Conservation (phyloP, 1,140 invertebrate genomes). For the Tetraneura akinire region DNA sequence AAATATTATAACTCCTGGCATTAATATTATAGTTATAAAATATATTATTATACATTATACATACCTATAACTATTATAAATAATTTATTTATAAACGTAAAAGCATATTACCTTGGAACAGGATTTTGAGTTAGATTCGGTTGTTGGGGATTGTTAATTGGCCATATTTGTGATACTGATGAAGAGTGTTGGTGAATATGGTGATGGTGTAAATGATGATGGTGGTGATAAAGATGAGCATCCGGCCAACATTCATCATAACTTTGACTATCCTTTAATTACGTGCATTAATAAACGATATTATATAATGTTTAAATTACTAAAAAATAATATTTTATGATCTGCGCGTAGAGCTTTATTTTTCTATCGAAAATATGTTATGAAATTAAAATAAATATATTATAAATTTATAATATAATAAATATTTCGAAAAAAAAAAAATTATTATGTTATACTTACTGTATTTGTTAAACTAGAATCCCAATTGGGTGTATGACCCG, state of each 20-base stretch:
- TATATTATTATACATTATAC: too few species aligned
- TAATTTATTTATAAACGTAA: too few species aligned
- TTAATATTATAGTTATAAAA: too few species aligned
- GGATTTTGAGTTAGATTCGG: constrained; percentile 27
- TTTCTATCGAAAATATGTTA: too few species aligned
- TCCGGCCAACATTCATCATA: constrained; percentile 49
- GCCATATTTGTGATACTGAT: constrained; percentile 44
- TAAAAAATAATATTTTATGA: too few species aligned
- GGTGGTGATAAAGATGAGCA: constrained; percentile 32
- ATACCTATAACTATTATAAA: too few species aligned
- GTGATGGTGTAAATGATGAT: constrained; percentile 42
- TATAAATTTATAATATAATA: too few species aligned
- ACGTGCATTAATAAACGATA: too few species aligned
- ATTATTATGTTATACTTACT: constrained; percentile 9
- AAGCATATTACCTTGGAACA: not conserved
- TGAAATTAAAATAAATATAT: too few species aligned
- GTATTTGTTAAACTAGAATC: constrained; percentile 38
- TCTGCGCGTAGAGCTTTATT: too few species aligned
- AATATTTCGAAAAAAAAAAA: too few species aligned
- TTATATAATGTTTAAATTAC: not conserved
- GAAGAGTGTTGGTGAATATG: constrained; percentile 43
- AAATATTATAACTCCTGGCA: too few species aligned
- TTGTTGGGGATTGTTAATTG: constrained; percentile 29
- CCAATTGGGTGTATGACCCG: constrained; percentile 36
- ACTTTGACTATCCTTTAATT: constrained; percentile 44